Base-by-base conservation (phyloP, 2,797 vertebrate genomes). In the Neomorphus geoffroyi region DNA sequence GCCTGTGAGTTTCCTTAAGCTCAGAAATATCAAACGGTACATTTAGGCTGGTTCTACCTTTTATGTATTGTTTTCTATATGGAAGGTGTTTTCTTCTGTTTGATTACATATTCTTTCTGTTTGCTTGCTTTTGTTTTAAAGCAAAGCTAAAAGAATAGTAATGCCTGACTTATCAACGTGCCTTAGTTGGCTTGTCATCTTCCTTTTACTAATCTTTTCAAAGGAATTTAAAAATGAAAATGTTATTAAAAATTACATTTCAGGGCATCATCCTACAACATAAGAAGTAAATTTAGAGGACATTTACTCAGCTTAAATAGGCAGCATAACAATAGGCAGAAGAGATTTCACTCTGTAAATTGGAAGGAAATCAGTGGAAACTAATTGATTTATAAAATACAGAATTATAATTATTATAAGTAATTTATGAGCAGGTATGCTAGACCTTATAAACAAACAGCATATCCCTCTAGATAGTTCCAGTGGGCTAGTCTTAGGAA, bases 311-410 rank as follows among this genome's bases (percentile, higher is more conserved):
- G 15, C 32, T 80, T 78, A 71, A 88, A 71, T 51, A 71, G 69
- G 53, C 35, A 77, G 30, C 0, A 0, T 71, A 85, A 45, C 23
- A 71, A 67, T 23, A 74, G 45, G 56, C 56, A 91, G 73, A 88
- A 79, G 61, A 65, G 72, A 78, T 27, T 85, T 86, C 45, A 33
- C n/a, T 77, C 72, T 79, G 13, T 72, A 72, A 86, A 77, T 66
- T 78, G 66, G 72, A 91, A 89, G 24, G 81, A 86, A 91, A 83
- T 74, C 46, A 41, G 74, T 46, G 65, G 46, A 86, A 93, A 48
- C 6, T 43, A 94, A 84, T 30, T 92, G 87, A 88, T 93, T 86
- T 82, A n/a, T 73, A 56, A 86, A 77, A 85, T n/a, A 88, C 84
- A 69, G 54, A 0, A 74, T 75, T 92, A 45, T 84, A 65, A 90